Evolutionary conservation across 2,113 vertebrate species (phyloP).

Genomic region (Scalopus aquaticus): DNA sequence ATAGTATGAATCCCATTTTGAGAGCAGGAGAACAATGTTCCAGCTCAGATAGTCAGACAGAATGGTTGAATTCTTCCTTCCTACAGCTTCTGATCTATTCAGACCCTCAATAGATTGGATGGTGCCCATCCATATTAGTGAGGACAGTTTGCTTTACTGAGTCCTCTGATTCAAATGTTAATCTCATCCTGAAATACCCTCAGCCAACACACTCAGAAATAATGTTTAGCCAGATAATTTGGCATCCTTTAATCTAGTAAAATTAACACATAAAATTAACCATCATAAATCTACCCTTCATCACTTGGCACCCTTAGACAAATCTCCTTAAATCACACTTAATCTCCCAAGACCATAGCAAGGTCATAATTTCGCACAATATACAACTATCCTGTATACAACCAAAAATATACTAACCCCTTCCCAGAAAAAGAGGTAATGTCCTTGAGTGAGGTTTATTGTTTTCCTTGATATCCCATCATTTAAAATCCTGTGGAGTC

Average conservation of each 20-base stretch:
- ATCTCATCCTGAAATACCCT: background rate
- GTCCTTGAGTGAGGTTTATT: background rate
- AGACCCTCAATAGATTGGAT: background rate
- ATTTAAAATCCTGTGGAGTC: background rate
- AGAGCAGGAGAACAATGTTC: background rate
- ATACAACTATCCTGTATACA: background rate
- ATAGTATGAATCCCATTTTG: background rate
- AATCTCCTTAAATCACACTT: background rate
- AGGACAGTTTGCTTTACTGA: background rate
- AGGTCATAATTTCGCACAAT: background rate
- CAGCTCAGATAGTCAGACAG: background rate
- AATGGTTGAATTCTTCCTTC: background rate
- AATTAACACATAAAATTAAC: background rate
- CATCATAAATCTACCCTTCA: background rate
- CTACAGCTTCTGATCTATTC: background rate
- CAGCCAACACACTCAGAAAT: background rate
- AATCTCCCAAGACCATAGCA: background rate
- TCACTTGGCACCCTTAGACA: background rate
- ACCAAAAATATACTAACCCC: background rate
- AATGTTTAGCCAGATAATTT: background rate
- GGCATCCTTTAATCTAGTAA: background rate
- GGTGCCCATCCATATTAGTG: background rate
- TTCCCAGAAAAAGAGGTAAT: background rate
- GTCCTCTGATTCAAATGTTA: background rate
- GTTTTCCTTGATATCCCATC: background rate